Percentiles rank a stretch among this genome's conserved stretches.
These are phyloP conservation scores for Pogonomyrmex barbatus DNA, from an alignment of 1,140 invertebrate species.

Conservation along the genomic window DNA sequence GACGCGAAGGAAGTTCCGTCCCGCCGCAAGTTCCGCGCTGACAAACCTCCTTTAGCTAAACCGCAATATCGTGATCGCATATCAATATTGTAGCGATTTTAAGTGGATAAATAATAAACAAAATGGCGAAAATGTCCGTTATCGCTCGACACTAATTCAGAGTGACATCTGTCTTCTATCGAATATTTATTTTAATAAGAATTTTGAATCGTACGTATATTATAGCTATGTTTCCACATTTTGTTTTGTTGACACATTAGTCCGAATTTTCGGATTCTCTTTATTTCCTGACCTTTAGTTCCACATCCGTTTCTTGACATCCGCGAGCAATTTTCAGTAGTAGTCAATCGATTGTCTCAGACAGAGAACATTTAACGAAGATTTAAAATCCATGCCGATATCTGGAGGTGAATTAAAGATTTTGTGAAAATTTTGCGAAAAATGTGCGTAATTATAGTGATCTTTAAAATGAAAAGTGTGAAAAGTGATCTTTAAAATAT, in stretches of 20 bases:
- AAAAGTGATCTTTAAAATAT: too few relatives aligned
- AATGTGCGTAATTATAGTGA: background rate
- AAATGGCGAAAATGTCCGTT: background rate
- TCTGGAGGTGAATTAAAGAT: background rate
- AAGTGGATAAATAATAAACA: background rate
- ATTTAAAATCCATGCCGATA: background rate
- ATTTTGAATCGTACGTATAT: background rate
- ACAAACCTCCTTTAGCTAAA: background rate
- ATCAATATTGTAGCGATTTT: background rate
- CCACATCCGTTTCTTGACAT: background rate
- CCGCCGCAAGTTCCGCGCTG: background rate
- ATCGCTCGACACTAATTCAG: background rate
- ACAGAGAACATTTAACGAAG: background rate
- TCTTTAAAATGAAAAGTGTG: too few relatives aligned
- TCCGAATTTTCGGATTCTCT: background rate
- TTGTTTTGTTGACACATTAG: background rate
- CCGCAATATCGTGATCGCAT: background rate
- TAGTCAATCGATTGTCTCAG: background rate
- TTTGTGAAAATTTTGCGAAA: background rate
- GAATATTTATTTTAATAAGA: background rate
- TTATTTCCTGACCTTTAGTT: background rate
- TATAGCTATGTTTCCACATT: background rate
- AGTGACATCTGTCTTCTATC: background rate
- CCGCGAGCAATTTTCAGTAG: background rate
- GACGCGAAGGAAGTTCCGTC: conserved; percentile 36